These are phyloP conservation scores for Triops longicaudatus DNA, from an alignment of 1,140 invertebrate genomes.

Conservation along the genomic window DNA sequence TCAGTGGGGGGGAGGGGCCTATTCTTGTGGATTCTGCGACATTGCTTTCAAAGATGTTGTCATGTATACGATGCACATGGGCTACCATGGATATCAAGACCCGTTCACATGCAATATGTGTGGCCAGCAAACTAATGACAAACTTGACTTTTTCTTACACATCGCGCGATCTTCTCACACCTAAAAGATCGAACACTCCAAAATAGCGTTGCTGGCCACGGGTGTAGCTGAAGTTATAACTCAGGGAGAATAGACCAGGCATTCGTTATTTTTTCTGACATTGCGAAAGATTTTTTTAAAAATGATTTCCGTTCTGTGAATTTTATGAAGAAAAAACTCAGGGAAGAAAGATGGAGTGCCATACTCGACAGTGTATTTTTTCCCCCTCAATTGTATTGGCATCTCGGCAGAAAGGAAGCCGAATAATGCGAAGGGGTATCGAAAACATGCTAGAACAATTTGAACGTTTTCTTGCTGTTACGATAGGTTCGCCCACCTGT, in stretches of 20 bases:
- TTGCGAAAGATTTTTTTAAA: background rate
- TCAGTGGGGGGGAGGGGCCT: conserved; percentile 38
- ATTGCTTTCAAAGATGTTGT: conserved; percentile 81
- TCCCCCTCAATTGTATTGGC: background rate
- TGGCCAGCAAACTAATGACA: conserved; percentile 68
- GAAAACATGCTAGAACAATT: background rate
- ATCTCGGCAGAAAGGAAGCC: background rate
- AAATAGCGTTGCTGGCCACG: background rate
- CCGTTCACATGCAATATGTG: conserved; percentile 94
- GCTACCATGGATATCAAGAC: conserved; percentile 80
- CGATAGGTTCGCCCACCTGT: background rate
- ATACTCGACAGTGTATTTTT: background rate
- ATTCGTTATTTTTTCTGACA: background rate
- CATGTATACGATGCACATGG: conserved; percentile 93
- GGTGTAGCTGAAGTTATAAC: background rate
- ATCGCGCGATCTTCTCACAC: conserved; percentile 70
- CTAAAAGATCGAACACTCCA: conserved; percentile 30
- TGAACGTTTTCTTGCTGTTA: background rate
- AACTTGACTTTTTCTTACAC: conserved; percentile 84
- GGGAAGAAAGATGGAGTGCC: background rate
- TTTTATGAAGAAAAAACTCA: background rate
- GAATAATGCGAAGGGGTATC: background rate
- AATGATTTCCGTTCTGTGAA: background rate
- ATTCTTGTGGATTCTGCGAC: conserved; percentile 75
- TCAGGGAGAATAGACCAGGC: conserved; percentile 17